Evolutionary conservation across 1,140 invertebrate species (phyloP), one percentile per base, ranked within the genome.

Genomic region (Reticulitermes speratus): DNA sequence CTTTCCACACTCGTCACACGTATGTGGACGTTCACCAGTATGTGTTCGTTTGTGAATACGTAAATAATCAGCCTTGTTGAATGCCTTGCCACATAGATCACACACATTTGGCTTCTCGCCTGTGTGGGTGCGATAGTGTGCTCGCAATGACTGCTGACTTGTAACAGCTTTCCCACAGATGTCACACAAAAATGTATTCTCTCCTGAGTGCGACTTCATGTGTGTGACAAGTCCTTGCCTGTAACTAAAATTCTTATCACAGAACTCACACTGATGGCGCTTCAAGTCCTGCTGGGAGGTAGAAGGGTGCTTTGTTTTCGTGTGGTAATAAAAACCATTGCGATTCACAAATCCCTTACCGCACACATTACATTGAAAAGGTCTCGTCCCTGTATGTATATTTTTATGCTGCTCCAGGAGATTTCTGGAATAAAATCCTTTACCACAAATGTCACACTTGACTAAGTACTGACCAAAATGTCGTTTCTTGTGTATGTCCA

Each of bases 31-130:
- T 88, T 96, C 95, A 0, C 95, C 95, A 0, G 95, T 96, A 89
- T 96, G 95, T 11, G 95, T 93, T 25, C 95, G 91, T 21, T 95
- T 89, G 88, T 96, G 95, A 2, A 95, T 94, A 85, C 95, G 94
- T 8, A 96, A 89, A 89, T 96, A 82, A 38, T 52, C 45, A n/a
- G 52, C n/a, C 45, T 87, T 69, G 38, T 38, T 92, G 87, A 95
- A 94, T 3, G 92, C 87, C 32, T 90, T 88, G 12, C 90, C 89
- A 88, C 93, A 94, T 83, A 90, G 90, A 3, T 88, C 45, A 90
- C 94, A 94, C 8, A 89, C 87, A 88, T 92, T 92, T 0, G 92
- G 91, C 85, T 91, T 91, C 87, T 92, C 91, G 84, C 92, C 93
- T 11, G 91, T 92, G 88, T 95, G 94, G 86, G 94, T 93, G 87